These are phyloP conservation scores for Psittacula echo DNA, from an alignment of 2,797 vertebrate species.

Conservation along the genomic window DNA sequence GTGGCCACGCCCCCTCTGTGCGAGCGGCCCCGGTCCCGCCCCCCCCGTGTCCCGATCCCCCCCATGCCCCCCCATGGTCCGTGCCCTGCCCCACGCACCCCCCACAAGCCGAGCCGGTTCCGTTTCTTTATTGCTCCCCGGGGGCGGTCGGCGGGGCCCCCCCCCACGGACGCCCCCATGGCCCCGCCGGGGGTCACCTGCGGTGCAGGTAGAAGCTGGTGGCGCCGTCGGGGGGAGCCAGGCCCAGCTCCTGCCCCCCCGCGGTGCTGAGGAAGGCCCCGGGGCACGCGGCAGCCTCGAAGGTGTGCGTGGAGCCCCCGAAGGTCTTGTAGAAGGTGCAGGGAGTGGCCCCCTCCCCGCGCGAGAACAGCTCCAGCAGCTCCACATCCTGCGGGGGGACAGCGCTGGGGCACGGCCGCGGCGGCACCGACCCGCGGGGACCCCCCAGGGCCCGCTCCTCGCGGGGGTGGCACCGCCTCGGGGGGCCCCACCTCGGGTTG, in stretches of 20 bases:
- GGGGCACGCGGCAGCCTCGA: not conserved
- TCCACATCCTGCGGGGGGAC: not conserved
- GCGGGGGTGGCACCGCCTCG: rapidly evolving
- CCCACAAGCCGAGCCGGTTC: no score
- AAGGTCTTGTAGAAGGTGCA: conserved; percentile 25
- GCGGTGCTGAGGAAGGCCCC: not conserved
- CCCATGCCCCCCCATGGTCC: no score
- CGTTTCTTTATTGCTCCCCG: not conserved
- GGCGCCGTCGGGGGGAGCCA: rapidly evolving
- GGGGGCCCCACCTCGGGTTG: not conserved
- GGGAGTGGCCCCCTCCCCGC: not conserved
- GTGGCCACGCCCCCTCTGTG: no score
- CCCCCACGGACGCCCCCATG: not conserved
- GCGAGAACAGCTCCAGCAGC: not conserved
- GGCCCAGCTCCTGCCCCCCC: not conserved
- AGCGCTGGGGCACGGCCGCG: not conserved
- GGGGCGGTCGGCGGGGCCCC: no score
- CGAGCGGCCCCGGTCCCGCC: no score
- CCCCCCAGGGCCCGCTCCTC: not conserved
- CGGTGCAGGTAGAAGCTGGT: not conserved
- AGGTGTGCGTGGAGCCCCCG: not conserved
- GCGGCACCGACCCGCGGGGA: no score
- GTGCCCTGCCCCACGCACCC: no score
- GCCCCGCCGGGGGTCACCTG: not conserved
- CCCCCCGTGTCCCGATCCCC: no score